Evolutionary conservation across 2,113 vertebrate genomes (phyloP).

Genomic region (Albula glossodonta): DNA sequence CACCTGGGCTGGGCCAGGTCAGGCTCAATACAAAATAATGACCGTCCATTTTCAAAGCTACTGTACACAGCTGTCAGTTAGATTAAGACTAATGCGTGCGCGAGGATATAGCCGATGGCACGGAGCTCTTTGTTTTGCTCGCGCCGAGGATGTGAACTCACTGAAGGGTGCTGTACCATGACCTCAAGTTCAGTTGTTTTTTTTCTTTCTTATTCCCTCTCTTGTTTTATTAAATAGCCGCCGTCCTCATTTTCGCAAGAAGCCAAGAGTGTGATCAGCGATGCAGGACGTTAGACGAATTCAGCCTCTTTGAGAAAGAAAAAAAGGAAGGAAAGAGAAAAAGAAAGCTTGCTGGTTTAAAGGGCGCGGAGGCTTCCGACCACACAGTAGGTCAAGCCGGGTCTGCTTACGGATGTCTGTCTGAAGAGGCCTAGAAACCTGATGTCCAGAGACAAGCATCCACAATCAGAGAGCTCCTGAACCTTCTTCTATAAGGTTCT

Average conservation of each 20-base stretch:
- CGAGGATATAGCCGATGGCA: constrained; percentile 44
- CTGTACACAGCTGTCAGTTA: constrained; percentile 57
- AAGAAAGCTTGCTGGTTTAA: constrained; percentile 30
- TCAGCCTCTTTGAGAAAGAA: constrained; percentile 40
- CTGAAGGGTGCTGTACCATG: constrained; percentile 60
- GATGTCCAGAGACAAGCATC: neutral
- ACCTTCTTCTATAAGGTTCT: neutral
- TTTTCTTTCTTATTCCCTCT: constrained; percentile 22
- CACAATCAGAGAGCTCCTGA: neutral
- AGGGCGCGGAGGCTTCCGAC: constrained; percentile 44
- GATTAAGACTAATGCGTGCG: constrained; percentile 54
- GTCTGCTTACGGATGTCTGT: constrained; percentile 43
- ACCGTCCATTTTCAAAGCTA: constrained; percentile 22
- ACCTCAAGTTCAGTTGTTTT: constrained; percentile 60
- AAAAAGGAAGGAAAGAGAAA: neutral
- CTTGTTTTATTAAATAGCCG: constrained; percentile 9
- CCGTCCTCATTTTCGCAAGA: constrained; percentile 21
- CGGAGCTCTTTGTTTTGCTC: constrained; percentile 45
- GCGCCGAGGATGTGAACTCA: constrained; percentile 50
- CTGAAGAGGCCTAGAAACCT: neutral
- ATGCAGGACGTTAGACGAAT: constrained; percentile 65
- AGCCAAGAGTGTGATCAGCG: constrained; percentile 69
- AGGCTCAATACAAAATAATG: constrained; percentile 40
- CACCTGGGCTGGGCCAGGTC: constrained; percentile 33
- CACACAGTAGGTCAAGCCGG: constrained; percentile 38